Percentiles rank a stretch among this genome's conserved stretches.
These are phyloP conservation scores for Otus sunia DNA, from an alignment of 2,113 vertebrate species.

Conservation along the genomic window DNA sequence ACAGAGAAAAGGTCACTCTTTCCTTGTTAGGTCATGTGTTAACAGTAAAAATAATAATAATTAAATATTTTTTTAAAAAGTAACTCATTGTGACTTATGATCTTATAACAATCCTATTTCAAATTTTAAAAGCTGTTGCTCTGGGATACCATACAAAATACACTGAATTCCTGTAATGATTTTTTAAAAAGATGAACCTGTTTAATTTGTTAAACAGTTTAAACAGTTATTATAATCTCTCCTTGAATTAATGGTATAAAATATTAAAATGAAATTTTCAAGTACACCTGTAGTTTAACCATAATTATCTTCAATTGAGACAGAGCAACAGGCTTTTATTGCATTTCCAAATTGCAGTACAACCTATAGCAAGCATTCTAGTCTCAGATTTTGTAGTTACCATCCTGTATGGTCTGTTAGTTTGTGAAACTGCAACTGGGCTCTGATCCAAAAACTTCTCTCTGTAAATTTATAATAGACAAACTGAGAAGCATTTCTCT, in stretches of 20 bases:
- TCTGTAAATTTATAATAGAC: neutral
- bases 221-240: neutral
- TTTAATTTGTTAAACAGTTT: neutral
- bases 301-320: neutral
- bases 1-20: neutral
- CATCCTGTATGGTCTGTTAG: neutral
- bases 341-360: neutral
- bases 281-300: neutral
- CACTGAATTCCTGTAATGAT: neutral
- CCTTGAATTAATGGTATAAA: neutral
- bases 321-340: conserved; percentile 25
- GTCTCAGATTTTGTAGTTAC: neutral
- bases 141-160: neutral
- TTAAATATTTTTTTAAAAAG: neutral
- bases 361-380: neutral
- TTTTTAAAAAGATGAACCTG: neutral
- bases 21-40: neutral
- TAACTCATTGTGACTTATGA: neutral
- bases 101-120: neutral
- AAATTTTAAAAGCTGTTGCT: neutral
- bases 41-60: neutral
- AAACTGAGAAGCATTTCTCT: neutral
- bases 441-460: neutral
- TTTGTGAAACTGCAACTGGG: neutral
- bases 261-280: neutral